A percentile compares a stretch with the other conserved stretches of the same genome.
Evolutionary conservation across 2,888 invertebrate genomes (phyloP).

Genomic region (Timandra comae): DNA sequence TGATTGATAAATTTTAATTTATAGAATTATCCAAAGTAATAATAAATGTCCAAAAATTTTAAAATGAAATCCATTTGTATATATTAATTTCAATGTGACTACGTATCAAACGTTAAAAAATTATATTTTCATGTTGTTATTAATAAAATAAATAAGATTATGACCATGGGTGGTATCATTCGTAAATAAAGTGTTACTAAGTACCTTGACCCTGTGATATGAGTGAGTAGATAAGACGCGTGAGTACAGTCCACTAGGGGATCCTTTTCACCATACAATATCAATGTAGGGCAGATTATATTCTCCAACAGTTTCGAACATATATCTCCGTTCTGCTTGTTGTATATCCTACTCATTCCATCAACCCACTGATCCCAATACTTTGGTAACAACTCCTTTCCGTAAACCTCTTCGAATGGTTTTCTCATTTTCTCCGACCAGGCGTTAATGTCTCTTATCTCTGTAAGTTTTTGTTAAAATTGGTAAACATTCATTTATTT

Average conservation of each 20-base stretch:
- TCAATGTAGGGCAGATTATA: slow-evolving; percentile 85
- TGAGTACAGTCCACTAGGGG: slow-evolving; percentile 85
- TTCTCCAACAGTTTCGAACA: slow-evolving; percentile 79
- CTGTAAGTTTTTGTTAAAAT: too few species aligned
- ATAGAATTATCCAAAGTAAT: too few species aligned
- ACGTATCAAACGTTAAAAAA: too few species aligned
- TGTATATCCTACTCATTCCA: slow-evolving; percentile 73
- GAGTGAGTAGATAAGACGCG: slow-evolving; percentile 80
- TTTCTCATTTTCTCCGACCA: slow-evolving; percentile 89
- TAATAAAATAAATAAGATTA: too few species aligned
- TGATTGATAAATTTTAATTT: too few species aligned
- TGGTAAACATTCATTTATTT: too few species aligned
- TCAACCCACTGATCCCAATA: slow-evolving; percentile 87
- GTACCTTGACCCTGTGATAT: slow-evolving; percentile 83
- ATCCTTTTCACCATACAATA: slow-evolving; percentile 91
- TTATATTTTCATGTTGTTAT: too few species aligned
- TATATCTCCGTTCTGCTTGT: slow-evolving; percentile 81
- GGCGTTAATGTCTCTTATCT: slow-evolving; percentile 81
- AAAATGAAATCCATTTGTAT: too few species aligned
- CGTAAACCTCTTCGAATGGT: slow-evolving; percentile 84
- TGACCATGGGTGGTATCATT: too few species aligned
- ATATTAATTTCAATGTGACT: too few species aligned
- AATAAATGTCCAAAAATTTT: too few species aligned
- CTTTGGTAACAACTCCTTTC: slow-evolving; percentile 80
- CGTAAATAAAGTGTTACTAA: too few species aligned